phyloP scores from a whole-genome alignment of 2,888 invertebrate species.

The Cephonodes hylas region DNA sequence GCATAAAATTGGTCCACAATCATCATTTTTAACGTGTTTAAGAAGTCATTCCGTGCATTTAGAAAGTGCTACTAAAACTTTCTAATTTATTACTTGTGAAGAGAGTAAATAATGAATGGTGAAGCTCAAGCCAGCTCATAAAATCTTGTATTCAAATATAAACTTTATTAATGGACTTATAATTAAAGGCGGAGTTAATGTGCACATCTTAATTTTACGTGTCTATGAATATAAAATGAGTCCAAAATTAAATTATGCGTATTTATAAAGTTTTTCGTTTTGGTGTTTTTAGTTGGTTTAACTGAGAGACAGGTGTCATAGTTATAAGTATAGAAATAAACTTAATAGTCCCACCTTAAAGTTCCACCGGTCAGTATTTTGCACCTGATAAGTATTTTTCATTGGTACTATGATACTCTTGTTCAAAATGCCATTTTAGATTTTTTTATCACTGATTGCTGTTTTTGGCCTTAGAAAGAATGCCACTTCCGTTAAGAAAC shows the following conservation, averaged over 20 bases:
- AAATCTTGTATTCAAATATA: neutral
- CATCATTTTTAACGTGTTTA: neutral
- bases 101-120: neutral
- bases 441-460: too few species aligned
- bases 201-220: neutral
- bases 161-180: neutral
- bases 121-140: neutral
- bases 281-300: too few species aligned
- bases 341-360: too few species aligned
- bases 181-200: neutral
- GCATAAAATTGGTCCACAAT: neutral
- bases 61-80: slow-evolving; percentile 1
- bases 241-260: neutral
- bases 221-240: neutral
- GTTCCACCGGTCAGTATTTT: too few species aligned
- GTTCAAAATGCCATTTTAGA: too few species aligned
- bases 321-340: too few species aligned
- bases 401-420: too few species aligned
- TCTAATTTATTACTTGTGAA: slow-evolving; percentile 4
- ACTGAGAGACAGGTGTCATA: too few species aligned
- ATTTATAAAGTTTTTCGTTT: too few species aligned
- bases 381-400: too few species aligned
- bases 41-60: neutral
- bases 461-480: too few species aligned
- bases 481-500: too few species aligned